Conservation (phyloP, 1,140 invertebrate species). For the Anastrepha obliqua region DNA sequence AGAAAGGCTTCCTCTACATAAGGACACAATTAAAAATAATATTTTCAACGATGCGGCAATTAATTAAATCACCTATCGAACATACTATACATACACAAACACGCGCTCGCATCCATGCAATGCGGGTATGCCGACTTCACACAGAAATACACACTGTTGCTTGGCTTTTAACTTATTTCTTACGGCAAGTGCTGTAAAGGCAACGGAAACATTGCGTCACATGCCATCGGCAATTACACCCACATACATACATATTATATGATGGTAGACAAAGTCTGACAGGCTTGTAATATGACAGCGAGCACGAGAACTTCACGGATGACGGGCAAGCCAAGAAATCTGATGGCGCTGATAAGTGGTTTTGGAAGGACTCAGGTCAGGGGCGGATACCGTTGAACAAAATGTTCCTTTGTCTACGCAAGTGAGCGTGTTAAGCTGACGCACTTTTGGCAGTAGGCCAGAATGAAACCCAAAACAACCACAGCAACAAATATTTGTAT, state of each 20-base stretch:
- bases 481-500: background rate
- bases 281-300: no score
- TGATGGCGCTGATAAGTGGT: background rate
- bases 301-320: no score
- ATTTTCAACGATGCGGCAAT: constrained; percentile 46
- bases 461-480: background rate
- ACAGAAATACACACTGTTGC: background rate
- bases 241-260: background rate
- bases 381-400: background rate
- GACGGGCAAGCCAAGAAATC: background rate
- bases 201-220: background rate
- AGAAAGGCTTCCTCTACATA: background rate
- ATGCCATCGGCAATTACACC: background rate
- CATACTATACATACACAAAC: background rate
- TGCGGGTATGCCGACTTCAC: background rate
- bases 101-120: background rate
- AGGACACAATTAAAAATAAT: constrained; percentile 54
- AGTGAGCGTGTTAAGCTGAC: background rate
- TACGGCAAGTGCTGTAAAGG: background rate
- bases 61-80: constrained; percentile 21
- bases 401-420: background rate
- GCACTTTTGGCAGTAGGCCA: background rate
- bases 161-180: constrained; percentile 6
- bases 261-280: no score
- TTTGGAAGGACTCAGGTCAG: background rate